Evolutionary conservation across 2,888 invertebrate species (phyloP), one percentile per base, ranked within the genome.

Genomic region (Pyrrhia umbra): DNA sequence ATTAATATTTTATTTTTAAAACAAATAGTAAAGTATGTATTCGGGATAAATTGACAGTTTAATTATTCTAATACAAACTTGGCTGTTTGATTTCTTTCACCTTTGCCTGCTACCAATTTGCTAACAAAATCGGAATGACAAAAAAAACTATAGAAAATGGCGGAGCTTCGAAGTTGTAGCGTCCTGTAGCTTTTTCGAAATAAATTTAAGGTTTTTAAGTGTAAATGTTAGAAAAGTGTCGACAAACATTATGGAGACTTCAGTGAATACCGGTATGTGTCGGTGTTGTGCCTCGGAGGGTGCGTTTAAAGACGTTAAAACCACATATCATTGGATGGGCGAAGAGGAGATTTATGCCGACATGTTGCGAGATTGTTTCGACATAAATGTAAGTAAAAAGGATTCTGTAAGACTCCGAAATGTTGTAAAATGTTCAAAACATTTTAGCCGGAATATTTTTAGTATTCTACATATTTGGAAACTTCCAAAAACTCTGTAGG

Each of bases 271-370:
- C 70, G 87, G 89, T 65, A 90, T 94, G 87, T 95, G 94, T 81
- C 91, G 94, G 74, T 95, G 94, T 85, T 95, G 94, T 88, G 90
- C 93, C 1, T 88, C 93, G 2, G 92, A 92, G 73, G 94, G 94
- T 56, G 87, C 88, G 23, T 94, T 88, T 67, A 94, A 94, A 86
- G 92, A 93, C 80, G 82, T 94, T 59, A 88, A 88, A 74, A 84
- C 84, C 20, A 80, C 88, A 1, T 94, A 94, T 70, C 86, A 86
- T 59, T 95, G 94, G 94, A 93, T 94, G 92, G 94, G 93, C 56
- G 91, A 90, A 21, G 90, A 92, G 72, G 94, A 95, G 72, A 80
- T 94, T 6, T 95, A 95, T 67, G 86, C 88, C 16, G 92, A 94
- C 69, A 94, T 95, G 93, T 80, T 95, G 70, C 86, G 84, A 47